phyloP scores from a whole-genome alignment of 2,888 invertebrate genomes.

The Lucinisca nassula region DNA sequence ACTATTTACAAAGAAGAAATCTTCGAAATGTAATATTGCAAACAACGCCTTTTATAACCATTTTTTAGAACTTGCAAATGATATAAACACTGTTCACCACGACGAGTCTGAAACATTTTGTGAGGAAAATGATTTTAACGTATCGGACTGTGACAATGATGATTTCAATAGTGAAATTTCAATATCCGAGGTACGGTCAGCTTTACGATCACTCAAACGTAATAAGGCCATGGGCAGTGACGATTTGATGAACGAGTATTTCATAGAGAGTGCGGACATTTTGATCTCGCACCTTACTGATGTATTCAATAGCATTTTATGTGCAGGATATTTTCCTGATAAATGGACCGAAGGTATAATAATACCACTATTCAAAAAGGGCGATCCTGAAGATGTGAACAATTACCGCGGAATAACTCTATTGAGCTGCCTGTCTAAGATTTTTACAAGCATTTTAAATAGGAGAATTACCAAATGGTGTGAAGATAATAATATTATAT shows the following conservation, averaged over 20 bases:
- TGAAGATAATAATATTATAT: slow-evolving; percentile 15
- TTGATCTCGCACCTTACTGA: slow-evolving; percentile 8
- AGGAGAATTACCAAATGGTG: slow-evolving; percentile 13
- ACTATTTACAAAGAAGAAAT: not conserved
- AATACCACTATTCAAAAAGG: slow-evolving; percentile 30
- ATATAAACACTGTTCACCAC: not conserved
- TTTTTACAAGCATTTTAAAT: slow-evolving; percentile 44
- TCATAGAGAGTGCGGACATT: too few species aligned
- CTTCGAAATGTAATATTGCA: not conserved
- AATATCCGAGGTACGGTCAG: not conserved
- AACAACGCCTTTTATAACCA: not conserved
- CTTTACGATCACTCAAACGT: not conserved
- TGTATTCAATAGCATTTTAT: slow-evolving; percentile 21
- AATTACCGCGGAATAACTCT: slow-evolving; percentile 37
- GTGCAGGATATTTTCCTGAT: slow-evolving; percentile 32
- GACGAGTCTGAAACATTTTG: slow-evolving; percentile 13
- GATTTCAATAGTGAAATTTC: slow-evolving; percentile 10
- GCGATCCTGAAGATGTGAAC: not conserved
- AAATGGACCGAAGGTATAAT: slow-evolving; percentile 38
- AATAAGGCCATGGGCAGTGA: not conserved
- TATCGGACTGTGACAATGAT: not conserved
- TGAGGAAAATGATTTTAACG: not conserved
- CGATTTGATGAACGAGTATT: slow-evolving; percentile 19
- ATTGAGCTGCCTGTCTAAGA: slow-evolving; percentile 27
- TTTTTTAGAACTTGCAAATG: not conserved